Evolutionary conservation across 2,888 invertebrate species (phyloP), one percentile per base, ranked within the genome.

Genomic region (Epiblema foenella): DNA sequence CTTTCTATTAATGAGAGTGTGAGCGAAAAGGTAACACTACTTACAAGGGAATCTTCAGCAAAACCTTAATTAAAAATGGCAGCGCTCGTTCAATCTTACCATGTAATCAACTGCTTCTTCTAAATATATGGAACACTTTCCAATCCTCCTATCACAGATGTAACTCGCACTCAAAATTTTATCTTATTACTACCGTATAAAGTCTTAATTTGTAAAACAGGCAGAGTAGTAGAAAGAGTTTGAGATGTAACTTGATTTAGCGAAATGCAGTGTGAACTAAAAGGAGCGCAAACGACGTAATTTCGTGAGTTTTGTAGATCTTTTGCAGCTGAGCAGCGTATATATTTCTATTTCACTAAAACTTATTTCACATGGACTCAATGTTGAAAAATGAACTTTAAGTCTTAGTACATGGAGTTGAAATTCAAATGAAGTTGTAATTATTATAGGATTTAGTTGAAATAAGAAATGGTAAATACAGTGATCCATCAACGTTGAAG

Each of bases 11-110:
- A 17, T 9, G 42, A 46, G 42, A 46, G 42, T n/a, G n/a, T 46
- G n/a, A 46, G 42, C 5, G 42, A n/a, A n/a, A 46, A 4, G 15
- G 42, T 42, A 42, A 15, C 15, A 15, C 42, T 46, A 46, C 12
- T n/a, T n/a, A 46, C n/a, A 46, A n/a, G 7, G 7, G 46, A 46
- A 46, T 46, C n/a, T 46, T 46, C 46, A 46, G 46, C 46, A n/a
- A 46, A 46, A 46, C 46, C 42, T n/a, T 46, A 46, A 46, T 46
- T 46, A 46, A 12, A 46, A 8, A 8, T 46, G 46, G 46, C 46
- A 12, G 46, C 5, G 46, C 39, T n/a, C 67, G 33, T 46, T 68
- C 67, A 59, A 68, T 68, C 68, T 68, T 60, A 24, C 65, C 24
- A 11, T 52, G 51, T 42, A 59, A 60, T 68, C 42, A 68, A 60